A percentile compares a stretch with the other conserved stretches of the same genome.
Evolutionary conservation across 2,888 invertebrate genomes (phyloP).

Genomic region (Tiliacea aurago): DNA sequence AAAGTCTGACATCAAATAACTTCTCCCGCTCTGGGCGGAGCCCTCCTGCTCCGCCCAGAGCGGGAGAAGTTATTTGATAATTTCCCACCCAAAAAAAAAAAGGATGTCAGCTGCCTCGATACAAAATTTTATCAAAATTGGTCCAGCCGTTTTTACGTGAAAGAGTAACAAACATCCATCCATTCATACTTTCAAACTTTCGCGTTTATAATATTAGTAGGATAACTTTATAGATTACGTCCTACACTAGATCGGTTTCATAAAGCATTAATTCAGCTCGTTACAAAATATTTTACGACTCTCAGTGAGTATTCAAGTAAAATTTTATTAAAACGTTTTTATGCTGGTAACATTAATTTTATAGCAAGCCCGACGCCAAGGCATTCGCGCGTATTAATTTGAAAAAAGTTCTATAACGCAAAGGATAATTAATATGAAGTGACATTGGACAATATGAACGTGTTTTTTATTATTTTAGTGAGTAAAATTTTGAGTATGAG

Average conservation of each 20-base stretch:
- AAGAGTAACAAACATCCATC: too few species aligned
- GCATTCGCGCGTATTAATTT: constrained; percentile 48
- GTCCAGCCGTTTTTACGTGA: too few species aligned
- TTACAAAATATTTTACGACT: constrained; percentile 53
- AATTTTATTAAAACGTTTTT: constrained; percentile 47
- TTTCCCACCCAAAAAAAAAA: too few species aligned
- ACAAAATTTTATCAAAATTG: too few species aligned
- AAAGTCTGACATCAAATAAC: too few species aligned
- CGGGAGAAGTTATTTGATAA: too few species aligned
- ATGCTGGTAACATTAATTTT: constrained; percentile 49
- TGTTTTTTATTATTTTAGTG: constrained; percentile 11
- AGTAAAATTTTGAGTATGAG: not conserved
- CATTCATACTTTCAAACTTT: too few species aligned
- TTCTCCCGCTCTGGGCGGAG: too few species aligned
- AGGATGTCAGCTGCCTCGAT: too few species aligned
- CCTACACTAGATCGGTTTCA: constrained; percentile 34
- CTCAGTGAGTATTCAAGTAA: constrained; percentile 4
- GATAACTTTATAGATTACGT: too few species aligned
- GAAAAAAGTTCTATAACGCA: constrained; percentile 38
- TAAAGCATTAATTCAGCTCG: constrained; percentile 47
- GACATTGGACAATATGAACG: constrained; percentile 2
- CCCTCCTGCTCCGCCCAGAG: too few species aligned
- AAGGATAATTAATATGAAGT: constrained; percentile 32
- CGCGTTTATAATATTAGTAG: too few species aligned
- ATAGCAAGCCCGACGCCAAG: constrained; percentile 40